Percentiles rank a stretch among this genome's conserved stretches.
Conservation (phyloP, 2,113 vertebrate species). For the Channa argus region DNA sequence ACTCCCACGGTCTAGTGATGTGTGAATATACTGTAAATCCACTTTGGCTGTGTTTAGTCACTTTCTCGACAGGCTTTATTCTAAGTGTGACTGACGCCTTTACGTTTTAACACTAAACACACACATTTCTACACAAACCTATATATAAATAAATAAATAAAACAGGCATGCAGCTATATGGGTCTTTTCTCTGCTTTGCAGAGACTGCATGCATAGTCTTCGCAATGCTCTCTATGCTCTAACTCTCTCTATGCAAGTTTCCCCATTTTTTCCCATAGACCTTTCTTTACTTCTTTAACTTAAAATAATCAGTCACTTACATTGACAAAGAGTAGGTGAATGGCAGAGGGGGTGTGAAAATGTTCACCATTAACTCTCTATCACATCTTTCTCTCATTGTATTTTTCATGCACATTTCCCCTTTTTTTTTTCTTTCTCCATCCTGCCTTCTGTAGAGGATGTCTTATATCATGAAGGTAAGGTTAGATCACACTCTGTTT, state of each 20-base stretch:
- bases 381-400: constrained; percentile 62
- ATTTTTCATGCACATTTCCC: constrained; percentile 89
- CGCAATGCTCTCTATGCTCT: constrained; percentile 9
- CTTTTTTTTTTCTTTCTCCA: constrained; percentile 88
- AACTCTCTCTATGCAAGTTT: constrained; percentile 22
- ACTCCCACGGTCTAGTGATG: not conserved
- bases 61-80: too few relatives aligned
- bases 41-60: not conserved
- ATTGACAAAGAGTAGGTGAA: constrained; percentile 13
- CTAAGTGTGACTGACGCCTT: too few relatives aligned
- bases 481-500: constrained; percentile 83
- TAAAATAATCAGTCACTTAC: constrained; percentile 10
- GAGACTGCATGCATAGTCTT: constrained; percentile 21
- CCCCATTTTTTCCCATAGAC: constrained; percentile 16
- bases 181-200: constrained; percentile 10
- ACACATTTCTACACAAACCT: not conserved
- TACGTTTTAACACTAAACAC: not conserved
- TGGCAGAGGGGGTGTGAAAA: constrained; percentile 26
- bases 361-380: constrained; percentile 71
- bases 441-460: constrained; percentile 96
- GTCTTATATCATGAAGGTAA: constrained; percentile 99
- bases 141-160: not conserved
- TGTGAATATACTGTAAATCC: not conserved
- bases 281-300: not conserved
- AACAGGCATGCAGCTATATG: constrained; percentile 5